phyloP scores from a whole-genome alignment of 1,140 invertebrate genomes.

The Probaryconus sp. region DNA sequence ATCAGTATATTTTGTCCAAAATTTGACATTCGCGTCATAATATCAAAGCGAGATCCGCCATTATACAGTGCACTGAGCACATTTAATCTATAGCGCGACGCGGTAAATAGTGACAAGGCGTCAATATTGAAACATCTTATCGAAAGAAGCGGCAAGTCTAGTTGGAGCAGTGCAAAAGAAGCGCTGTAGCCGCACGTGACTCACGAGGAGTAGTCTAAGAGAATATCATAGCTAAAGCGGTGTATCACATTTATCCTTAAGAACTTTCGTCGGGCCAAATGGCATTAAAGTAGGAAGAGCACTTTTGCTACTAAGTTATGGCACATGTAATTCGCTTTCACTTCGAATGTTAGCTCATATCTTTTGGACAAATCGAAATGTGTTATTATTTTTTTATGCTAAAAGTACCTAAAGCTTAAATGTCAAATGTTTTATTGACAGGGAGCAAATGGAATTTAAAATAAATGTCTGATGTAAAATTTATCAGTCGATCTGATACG shows the following conservation, averaged over 20 bases:
- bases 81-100: constrained; percentile 64
- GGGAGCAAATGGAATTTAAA: constrained; percentile 19
- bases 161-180: constrained; percentile 62
- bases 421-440: constrained; percentile 1
- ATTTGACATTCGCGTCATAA: constrained; percentile 49
- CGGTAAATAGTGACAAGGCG: constrained; percentile 69
- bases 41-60: constrained; percentile 69
- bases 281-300: constrained; percentile 19
- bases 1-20: too few relatives aligned
- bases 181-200: constrained; percentile 56
- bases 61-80: constrained; percentile 64
- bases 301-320: constrained; percentile 31
- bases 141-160: constrained; percentile 63
- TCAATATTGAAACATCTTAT: constrained; percentile 77
- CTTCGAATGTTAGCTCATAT: constrained; percentile 3
- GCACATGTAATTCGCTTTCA: constrained; percentile 13
- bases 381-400: constrained; percentile 1
- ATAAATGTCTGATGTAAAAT: constrained; percentile 11
- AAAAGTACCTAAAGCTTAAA: not conserved
- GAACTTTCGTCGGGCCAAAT: constrained; percentile 13
- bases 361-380: constrained; percentile 8
- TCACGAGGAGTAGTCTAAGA: constrained; percentile 49
- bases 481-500: constrained; percentile 2
- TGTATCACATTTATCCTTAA: constrained; percentile 2
- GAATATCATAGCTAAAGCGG: constrained; percentile 22